Evolutionary conservation across 2,797 vertebrate species (phyloP), one percentile per base, ranked within the genome.

Genomic region (Oryzias sinensis): DNA sequence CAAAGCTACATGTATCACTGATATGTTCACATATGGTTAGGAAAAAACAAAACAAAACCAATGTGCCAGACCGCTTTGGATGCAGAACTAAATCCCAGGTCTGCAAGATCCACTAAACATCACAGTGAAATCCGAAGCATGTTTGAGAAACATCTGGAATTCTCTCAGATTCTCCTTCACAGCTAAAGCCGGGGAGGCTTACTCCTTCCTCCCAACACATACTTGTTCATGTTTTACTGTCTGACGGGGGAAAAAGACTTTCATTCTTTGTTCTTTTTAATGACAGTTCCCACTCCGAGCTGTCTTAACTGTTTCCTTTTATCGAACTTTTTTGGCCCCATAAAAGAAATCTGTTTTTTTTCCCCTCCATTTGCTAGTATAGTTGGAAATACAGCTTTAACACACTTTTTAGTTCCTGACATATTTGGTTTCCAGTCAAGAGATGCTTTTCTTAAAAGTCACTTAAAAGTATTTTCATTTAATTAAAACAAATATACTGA

Each of bases 81-180:
- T 79, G 87, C 81, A 69, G 85, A 74, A 51, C 65, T 58, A 70
- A 70, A 63, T 37, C 64, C 60, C 0, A n/a, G 69, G 66, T 79
- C 80, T 20, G 43, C 75, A 67, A 84, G 75, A 74, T 77, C 66
- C 58, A 18, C 60, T 74, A 71, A 81, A 78, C 73, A 80, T 76
- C 68, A 67, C 72, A 75, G 56, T 87, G 84, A 89, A 90, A 88
- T 71, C 63, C 24, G 77, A 88, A 48, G 76, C 82, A 79, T 79
- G 83, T 82, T 83, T 27, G 84, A 84, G 78, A 60, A 79, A 85
- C 88, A 89, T 88, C 82, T 89, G 87, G 83, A 79, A 53, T 59
- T 67, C 62, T 69, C 55, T 55, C 78, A 43, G 65, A 76, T 56
- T 66, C 71, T 62, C 65, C 63, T 59, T 66, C 68, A 63, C 59